Evolutionary conservation across 2,797 vertebrate genomes (phyloP), one percentile per base, ranked within the genome.

Genomic region (Platalea minor): DNA sequence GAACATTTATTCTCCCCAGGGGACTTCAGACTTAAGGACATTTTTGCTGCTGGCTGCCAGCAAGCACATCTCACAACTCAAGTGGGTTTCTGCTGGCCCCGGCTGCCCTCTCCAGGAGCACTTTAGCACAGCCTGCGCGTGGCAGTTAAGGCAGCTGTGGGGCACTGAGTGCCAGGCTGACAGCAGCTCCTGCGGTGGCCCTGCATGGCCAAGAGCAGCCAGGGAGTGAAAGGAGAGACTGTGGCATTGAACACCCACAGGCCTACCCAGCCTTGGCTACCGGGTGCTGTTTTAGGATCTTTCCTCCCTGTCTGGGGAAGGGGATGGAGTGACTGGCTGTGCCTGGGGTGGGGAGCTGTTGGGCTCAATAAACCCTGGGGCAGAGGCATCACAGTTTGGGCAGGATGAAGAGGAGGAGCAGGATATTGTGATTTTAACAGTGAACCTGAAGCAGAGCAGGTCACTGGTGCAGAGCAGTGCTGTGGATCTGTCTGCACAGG

Each of bases 11-110:
- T 88, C 48, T 82, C 67, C 85, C 80, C 29, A 54, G 21, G 70
- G 63, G 77, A 94, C 70, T 88, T 37, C 21, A 74, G 56, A 63
- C 59, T 65, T 26, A 57, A 82, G 81, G 93, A 92, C 75, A 69
- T 43, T 90, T 64, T 73, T 19, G 90, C 54, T 84, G 63, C 77
- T 90, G 89, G 35, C 90, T 90, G 74, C 70, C 67, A 91, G 77
- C 33, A 67, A 67, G 60, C 29, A 70, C 73, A 84, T 91, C 64
- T 51, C 72, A 13, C 63, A 59, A 41, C 51, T 48, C 35, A 2
- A 5, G 60, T 0, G 11, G 46, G 84, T 48, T 85, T 77, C 68
- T 82, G 80, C 75, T 90, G 83, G 85, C 63, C 87, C 76, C 3
- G 2, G 46, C 45, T 4, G 3, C 63, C 25, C 41, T 93, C 43